Evolutionary conservation across 2,888 invertebrate genomes (phyloP).

Genomic region (Gordius sp.): DNA sequence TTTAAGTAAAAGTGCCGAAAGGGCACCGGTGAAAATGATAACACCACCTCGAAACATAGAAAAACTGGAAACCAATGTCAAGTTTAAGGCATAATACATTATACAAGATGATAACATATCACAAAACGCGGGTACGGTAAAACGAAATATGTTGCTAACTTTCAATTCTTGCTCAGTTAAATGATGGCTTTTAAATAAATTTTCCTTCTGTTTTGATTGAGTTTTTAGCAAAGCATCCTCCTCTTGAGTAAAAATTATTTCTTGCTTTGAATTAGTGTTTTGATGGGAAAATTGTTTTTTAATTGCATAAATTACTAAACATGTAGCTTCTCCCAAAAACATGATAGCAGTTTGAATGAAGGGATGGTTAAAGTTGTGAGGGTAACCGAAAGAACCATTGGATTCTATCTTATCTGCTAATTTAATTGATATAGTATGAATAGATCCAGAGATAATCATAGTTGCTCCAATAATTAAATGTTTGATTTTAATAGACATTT

Average conservation of each 20-base stretch:
- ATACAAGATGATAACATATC: constrained; percentile 63
- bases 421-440: neutral
- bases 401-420: neutral
- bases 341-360: neutral
- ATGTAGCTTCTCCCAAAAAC: neutral
- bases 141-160: constrained; percentile 47
- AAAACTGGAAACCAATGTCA: constrained; percentile 74
- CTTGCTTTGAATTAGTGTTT: no score
- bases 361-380: constrained; percentile 7
- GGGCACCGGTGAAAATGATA: constrained; percentile 58
- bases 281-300: no score
- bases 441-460: neutral
- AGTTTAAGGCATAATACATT: constrained; percentile 62
- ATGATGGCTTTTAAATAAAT: no score
- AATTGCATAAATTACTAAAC: neutral
- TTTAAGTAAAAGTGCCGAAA: constrained; percentile 53
- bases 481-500: no score
- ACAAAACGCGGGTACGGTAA: constrained; percentile 58
- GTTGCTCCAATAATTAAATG: no score
- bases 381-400: neutral
- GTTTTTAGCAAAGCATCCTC: no score
- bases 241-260: no score
- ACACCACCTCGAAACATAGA: constrained; percentile 78
- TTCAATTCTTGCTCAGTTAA: no score
- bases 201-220: no score